These are phyloP conservation scores for Axea sp. DNA, from an alignment of 2,888 invertebrate species.

Conservation along the genomic window DNA sequence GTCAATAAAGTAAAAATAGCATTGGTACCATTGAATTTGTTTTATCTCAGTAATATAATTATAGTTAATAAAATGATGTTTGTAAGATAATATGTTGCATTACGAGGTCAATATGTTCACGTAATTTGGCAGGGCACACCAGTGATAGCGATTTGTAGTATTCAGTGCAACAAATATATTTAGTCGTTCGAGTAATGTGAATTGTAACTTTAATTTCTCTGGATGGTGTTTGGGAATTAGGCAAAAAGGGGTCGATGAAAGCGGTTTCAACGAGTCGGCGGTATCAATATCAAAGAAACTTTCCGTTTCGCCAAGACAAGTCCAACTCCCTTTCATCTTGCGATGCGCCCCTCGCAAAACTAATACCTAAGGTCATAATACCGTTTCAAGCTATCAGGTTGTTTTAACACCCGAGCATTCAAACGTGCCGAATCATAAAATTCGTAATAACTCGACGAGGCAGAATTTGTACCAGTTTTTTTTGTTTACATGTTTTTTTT, in stretches of 20 bases:
- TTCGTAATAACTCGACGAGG: conserved; percentile 10
- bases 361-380: conserved; percentile 30
- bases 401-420: conserved; percentile 48
- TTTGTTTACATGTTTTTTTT: conserved; percentile 2
- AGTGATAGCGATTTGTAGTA: not conserved
- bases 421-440: conserved; percentile 30
- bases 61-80: too few relatives aligned
- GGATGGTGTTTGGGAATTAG: conserved; percentile 47
- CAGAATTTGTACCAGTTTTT: not conserved
- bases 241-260: conserved; percentile 51
- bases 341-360: conserved; percentile 28
- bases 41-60: too few relatives aligned
- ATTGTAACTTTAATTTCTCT: conserved; percentile 45
- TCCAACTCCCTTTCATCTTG: conserved; percentile 56
- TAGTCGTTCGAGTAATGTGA: conserved; percentile 38
- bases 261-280: conserved; percentile 52
- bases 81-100: too few relatives aligned
- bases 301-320: conserved; percentile 47
- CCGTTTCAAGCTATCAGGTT: conserved; percentile 47
- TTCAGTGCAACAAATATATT: conserved; percentile 23
- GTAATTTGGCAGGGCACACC: too few relatives aligned
- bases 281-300: conserved; percentile 59
- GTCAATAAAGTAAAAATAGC: too few relatives aligned
- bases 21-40: too few relatives aligned
- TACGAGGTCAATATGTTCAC: too few relatives aligned